Conservation (phyloP, 23 tunicate genomes). For the Clavelina lepadiformis region DNA sequence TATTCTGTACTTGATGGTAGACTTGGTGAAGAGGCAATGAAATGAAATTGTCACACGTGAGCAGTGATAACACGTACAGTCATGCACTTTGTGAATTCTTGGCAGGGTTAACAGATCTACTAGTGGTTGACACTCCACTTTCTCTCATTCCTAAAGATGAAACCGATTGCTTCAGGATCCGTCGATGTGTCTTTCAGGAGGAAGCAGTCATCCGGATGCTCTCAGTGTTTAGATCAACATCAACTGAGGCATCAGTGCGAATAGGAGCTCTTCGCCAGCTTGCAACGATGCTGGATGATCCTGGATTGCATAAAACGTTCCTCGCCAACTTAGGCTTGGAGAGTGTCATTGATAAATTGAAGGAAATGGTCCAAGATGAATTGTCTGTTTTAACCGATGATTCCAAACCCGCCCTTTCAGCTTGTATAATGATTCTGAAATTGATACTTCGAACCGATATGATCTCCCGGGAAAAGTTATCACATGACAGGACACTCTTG, state of each 20-base stretch:
- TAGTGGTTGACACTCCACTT: slow-evolving; percentile 64
- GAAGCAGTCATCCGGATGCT: slow-evolving; percentile 70
- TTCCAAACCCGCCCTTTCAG: slow-evolving; percentile 33
- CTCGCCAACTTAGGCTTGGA: slow-evolving; percentile 51
- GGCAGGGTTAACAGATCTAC: slow-evolving; percentile 64
- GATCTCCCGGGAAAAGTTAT: slow-evolving; percentile 23
- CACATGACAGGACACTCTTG: slow-evolving; percentile 31
- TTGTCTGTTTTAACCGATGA: slow-evolving; percentile 58
- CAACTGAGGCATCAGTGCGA: slow-evolving; percentile 47
- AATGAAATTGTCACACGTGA: too few relatives aligned
- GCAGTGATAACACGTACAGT: too few relatives aligned
- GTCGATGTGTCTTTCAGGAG: slow-evolving; percentile 75
- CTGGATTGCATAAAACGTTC: slow-evolving; percentile 44
- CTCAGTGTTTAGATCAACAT: slow-evolving; percentile 54
- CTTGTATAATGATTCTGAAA: slow-evolving; percentile 59
- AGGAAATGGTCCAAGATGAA: slow-evolving; percentile 25
- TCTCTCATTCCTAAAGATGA: slow-evolving; percentile 55
- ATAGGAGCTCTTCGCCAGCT: slow-evolving; percentile 80
- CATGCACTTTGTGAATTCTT: slow-evolving; percentile 4
- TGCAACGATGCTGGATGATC: slow-evolving; percentile 55
- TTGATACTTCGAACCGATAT: slow-evolving; percentile 29
- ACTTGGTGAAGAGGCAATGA: too few relatives aligned
- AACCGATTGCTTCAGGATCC: slow-evolving; percentile 62
- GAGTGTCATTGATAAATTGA: slow-evolving; percentile 26
- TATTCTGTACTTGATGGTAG: too few relatives aligned